phyloP scores from a whole-genome alignment of 2,888 invertebrate genomes.

The Lottia scabra region DNA sequence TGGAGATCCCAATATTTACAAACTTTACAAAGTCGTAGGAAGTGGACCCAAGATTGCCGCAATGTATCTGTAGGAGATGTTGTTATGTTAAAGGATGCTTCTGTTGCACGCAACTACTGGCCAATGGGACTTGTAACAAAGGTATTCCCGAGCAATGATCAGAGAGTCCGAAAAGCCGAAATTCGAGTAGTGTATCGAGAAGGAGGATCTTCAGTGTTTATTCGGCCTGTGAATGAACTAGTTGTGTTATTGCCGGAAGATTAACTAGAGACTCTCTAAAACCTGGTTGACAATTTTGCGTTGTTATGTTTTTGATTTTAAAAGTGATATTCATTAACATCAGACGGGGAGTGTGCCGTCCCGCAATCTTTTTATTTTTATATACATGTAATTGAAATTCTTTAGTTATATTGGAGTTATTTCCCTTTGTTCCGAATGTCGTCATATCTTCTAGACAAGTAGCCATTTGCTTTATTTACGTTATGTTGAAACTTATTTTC shows the following conservation, averaged over 20 bases:
- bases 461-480: no score
- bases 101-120: constrained; percentile 24
- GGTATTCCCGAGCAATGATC: constrained; percentile 22
- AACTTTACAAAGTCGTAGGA: constrained; percentile 9
- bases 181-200: constrained; percentile 16
- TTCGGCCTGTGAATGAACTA: constrained; percentile 20
- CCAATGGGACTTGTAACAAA: constrained; percentile 23
- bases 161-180: constrained; percentile 24
- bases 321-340: no score
- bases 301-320: no score
- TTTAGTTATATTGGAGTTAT: no score
- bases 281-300: neutral
- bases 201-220: constrained; percentile 7
- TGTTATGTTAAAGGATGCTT: constrained; percentile 25
- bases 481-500: no score
- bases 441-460: no score
- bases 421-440: no score
- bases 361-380: no score
- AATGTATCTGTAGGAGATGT: constrained; percentile 19
- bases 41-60: constrained; percentile 10
- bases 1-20: constrained; percentile 25
- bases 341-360: no score
- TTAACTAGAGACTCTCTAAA: no score
- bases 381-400: no score
- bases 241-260: constrained; percentile 9